These are phyloP conservation scores for Oegoconia quadripuncta DNA, from an alignment of 2,888 invertebrate species.

Conservation along the genomic window DNA sequence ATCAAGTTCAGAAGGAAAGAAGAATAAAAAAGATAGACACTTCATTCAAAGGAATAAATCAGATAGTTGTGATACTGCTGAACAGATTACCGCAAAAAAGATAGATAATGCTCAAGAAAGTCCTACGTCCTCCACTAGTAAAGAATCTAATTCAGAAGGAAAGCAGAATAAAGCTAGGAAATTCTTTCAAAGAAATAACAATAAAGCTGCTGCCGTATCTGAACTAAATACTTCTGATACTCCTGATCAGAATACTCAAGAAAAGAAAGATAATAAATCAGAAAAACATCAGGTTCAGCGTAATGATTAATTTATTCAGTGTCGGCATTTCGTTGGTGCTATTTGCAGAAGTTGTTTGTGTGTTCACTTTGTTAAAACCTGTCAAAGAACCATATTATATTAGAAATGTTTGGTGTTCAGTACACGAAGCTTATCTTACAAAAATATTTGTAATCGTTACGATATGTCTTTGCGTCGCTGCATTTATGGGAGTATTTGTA, in stretches of 20 bases:
- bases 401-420: constrained; percentile 42
- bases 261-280: constrained; percentile 2
- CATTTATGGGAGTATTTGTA: constrained; percentile 41
- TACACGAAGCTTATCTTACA: constrained; percentile 28
- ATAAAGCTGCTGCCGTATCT: background rate
- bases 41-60: no score
- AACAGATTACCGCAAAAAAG: no score
- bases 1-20: no score
- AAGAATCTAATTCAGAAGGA: no score
- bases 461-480: constrained; percentile 29
- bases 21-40: no score
- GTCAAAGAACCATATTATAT: constrained; percentile 41
- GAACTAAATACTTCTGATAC: constrained; percentile 1
- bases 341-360: constrained; percentile 37
- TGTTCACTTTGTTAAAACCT: constrained; percentile 50
- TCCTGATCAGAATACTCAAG: constrained; percentile 4
- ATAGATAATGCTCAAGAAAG: no score
- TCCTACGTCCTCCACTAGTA: no score
- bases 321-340: constrained; percentile 31
- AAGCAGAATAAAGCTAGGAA: no score
- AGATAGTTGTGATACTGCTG: no score
- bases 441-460: constrained; percentile 28
- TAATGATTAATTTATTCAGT: constrained; percentile 31
- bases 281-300: background rate
- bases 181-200: background rate